A percentile compares a stretch with the other conserved stretches of the same genome.
Evolutionary conservation across 2,113 vertebrate species (phyloP).

Genomic region (Ahaetulla prasina): DNA sequence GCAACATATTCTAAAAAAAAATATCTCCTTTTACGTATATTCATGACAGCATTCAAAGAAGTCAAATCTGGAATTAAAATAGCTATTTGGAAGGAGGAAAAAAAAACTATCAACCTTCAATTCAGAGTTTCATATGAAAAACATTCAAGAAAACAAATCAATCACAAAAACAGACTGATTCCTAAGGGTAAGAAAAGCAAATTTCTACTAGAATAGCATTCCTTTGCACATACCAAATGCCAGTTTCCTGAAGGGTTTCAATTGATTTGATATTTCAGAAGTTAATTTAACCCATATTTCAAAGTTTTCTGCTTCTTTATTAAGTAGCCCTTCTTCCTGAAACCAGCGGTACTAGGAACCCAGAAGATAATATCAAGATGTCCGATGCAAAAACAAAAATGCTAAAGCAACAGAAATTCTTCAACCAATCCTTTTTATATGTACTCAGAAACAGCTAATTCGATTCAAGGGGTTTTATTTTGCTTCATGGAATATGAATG

Average conservation of each 20-base stretch:
- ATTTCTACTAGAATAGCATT: slow-evolving; percentile 29
- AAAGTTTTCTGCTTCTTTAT: slow-evolving; percentile 38
- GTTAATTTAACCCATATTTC: slow-evolving; percentile 49
- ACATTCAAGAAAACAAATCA: slow-evolving; percentile 58
- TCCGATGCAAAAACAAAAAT: neutral
- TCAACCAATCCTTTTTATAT: neutral
- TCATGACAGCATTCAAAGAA: slow-evolving; percentile 23
- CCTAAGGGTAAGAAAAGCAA: slow-evolving; percentile 25
- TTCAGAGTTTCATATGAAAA: slow-evolving; percentile 31
- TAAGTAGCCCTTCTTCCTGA: slow-evolving; percentile 21
- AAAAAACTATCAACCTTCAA: neutral
- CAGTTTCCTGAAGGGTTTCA: slow-evolving; percentile 53
- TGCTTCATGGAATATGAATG: neutral
- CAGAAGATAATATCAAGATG: slow-evolving; percentile 2
- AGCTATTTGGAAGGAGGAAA: slow-evolving; percentile 20
- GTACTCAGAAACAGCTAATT: neutral
- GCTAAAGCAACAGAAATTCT: neutral
- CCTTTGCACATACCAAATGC: slow-evolving; percentile 27
- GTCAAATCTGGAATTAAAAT: slow-evolving; percentile 44
- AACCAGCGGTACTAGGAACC: slow-evolving; percentile 37
- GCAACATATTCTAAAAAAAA: neutral
- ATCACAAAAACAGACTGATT: slow-evolving; percentile 50
- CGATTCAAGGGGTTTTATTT: neutral
- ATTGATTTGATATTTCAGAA: slow-evolving; percentile 51
- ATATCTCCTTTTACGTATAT: neutral